Conservation (phyloP, 2,797 vertebrate species). For the Eulemur mongoz region DNA sequence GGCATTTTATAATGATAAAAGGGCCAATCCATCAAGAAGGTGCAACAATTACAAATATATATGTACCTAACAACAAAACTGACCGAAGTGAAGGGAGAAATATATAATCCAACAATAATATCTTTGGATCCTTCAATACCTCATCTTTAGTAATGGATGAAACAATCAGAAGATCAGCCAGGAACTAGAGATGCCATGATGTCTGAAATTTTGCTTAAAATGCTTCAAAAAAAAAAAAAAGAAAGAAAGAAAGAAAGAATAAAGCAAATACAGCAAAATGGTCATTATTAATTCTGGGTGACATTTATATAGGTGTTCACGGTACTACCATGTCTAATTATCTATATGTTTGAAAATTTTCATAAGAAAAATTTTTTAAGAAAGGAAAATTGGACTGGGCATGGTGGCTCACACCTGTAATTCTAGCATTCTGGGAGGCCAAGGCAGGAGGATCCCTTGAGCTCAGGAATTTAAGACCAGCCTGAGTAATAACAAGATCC, state of each 20-base stretch:
- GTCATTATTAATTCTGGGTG: neutral
- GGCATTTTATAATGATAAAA: neutral
- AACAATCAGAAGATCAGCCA: conserved; percentile 5
- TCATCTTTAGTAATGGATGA: neutral
- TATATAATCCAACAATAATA: neutral
- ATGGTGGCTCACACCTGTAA: too few relatives aligned
- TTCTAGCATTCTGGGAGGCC: too few relatives aligned
- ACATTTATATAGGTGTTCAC: neutral
- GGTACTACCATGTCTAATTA: neutral
- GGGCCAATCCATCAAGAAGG: neutral
- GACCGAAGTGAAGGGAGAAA: neutral
- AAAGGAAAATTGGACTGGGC: neutral
- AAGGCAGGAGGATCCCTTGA: too few relatives aligned
- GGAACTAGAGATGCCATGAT: neutral
- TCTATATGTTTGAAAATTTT: neutral
- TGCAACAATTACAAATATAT: neutral
- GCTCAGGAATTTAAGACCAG: too few relatives aligned
- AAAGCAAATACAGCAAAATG: neutral
- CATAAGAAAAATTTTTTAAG: neutral
- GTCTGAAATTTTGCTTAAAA: neutral
- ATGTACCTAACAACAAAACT: neutral
- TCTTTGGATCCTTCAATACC: neutral
- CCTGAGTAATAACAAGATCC: too few relatives aligned
- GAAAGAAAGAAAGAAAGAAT: neutral
- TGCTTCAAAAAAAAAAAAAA: neutral